Base-by-base conservation (phyloP, 2,113 vertebrate species). In the Drymodes brunneopygia region DNA sequence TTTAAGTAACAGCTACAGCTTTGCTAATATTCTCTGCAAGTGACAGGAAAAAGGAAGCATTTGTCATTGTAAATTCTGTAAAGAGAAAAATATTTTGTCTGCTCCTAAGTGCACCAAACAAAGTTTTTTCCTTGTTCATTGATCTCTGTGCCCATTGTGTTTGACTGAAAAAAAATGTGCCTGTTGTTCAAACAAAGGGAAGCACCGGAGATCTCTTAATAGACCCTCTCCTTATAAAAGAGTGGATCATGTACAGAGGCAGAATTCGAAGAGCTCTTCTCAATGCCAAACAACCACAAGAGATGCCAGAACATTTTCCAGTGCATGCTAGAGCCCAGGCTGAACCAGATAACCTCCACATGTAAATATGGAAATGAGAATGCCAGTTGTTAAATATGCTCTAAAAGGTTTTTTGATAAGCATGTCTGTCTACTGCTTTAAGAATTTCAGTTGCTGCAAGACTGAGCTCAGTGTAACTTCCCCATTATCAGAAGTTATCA, bases 31-130 rank as follows among this genome's bases (percentile, higher is more conserved):
- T 88, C 51, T 62, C 80, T 56, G 33, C 47, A 78, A 93, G 67
- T 58, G 38, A 86, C 67, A 70, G 86, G 90, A 95, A 97, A 74
- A 94, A 95, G 83, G 78, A 93, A 95, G 45, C 44, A 88, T 90
- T 95, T 92, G 54, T 93, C 74, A 90, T 70, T 90, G 62, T 73
- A 92, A 95, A 90, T 77, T 80, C 71, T 35, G 29, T 35, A 80
- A 80, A 58, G 50, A 69, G 33, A 94, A 69, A 94, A 96, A 82
- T 93, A 94, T 93, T 95, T 87, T 92, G 50, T 73, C 54, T 82
- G 66, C 77, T 86, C 60, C 51, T 72, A 86, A 36, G 0, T 18
- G 64, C 54, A 74, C 42, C 21, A 80, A 90, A 84, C 2, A 3
- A 93, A 94, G 81, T 27, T 90, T 90, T 91, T 54, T 67, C 66